Conservation (phyloP, 92 coral and sea anemone genomes). For the Porites cylindrica region DNA sequence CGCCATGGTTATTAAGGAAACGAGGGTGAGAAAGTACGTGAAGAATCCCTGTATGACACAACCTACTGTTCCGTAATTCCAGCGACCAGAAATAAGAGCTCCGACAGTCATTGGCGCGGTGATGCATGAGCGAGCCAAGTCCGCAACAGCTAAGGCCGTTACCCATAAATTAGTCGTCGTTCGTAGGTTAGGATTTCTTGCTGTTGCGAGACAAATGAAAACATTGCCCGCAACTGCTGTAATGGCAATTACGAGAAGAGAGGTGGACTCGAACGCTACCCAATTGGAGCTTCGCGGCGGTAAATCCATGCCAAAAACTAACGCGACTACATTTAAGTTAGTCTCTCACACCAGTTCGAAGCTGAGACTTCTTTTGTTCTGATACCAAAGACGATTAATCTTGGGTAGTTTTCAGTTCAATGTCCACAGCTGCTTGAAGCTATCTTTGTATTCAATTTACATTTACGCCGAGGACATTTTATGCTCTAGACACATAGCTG, state of each 20-base stretch:
- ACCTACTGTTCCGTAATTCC: slow-evolving; percentile 46
- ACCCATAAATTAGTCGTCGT: slow-evolving; percentile 43
- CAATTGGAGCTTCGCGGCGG: slow-evolving; percentile 12
- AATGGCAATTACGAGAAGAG: slow-evolving; percentile 19
- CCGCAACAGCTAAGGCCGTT: slow-evolving; percentile 33
- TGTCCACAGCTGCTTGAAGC: too few species aligned
- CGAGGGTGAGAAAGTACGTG: slow-evolving; percentile 40
- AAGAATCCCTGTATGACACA: slow-evolving; percentile 65
- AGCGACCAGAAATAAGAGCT: slow-evolving; percentile 31
- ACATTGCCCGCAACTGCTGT: slow-evolving; percentile 28
- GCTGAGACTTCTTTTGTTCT: background rate
- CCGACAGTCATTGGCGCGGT: slow-evolving; percentile 24
- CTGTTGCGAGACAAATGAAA: slow-evolving; percentile 40
- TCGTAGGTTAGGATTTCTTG: slow-evolving; percentile 35
- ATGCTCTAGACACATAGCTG: background rate
- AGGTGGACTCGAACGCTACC: slow-evolving; percentile 22
- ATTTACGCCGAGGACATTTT: background rate
- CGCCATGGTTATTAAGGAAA: slow-evolving; percentile 52
- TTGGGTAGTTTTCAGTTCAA: too few species aligned
- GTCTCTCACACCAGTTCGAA: background rate
- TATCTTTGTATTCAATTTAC: background rate
- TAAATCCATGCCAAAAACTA: slow-evolving; percentile 10
- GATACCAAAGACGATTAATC: too few species aligned
- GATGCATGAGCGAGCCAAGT: slow-evolving; percentile 30
- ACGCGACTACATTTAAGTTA: background rate